Evolutionary conservation across 1,140 invertebrate species (phyloP).

Genomic region (Homalodisca vitripennis): DNA sequence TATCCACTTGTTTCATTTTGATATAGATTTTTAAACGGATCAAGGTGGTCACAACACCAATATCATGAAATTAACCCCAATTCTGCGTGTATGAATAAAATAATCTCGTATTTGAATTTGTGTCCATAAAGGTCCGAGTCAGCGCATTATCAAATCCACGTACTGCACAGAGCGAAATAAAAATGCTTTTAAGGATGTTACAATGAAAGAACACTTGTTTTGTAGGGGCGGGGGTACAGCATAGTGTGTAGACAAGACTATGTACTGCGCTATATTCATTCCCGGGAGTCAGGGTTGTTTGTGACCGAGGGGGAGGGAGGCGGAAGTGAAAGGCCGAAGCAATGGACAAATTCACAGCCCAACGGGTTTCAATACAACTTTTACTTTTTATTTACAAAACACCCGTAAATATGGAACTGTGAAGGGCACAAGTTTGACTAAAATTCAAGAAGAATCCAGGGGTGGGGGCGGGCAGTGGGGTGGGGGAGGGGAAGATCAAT

Average conservation of each 20-base stretch:
- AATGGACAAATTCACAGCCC: background rate
- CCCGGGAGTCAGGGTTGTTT: background rate
- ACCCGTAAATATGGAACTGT: constrained; percentile 1
- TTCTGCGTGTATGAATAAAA: no score
- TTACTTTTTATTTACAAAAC: constrained; percentile 7
- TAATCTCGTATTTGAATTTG: no score
- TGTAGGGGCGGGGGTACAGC: background rate
- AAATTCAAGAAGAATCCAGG: constrained; percentile 13
- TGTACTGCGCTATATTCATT: background rate
- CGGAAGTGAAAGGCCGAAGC: background rate
- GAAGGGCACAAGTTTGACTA: background rate
- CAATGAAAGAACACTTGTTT: no score
- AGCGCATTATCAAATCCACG: no score
- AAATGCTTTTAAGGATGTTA: no score
- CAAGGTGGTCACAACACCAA: no score
- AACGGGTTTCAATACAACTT: constrained; percentile 7
- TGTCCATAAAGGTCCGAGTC: no score
- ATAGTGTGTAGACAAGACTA: background rate
- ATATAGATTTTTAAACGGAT: no score
- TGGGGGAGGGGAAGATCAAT: background rate
- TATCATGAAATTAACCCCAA: no score
- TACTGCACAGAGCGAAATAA: no score
- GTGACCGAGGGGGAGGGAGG: no score
- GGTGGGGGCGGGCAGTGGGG: background rate
- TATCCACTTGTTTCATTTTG: no score